A percentile compares a stretch with the other conserved stretches of the same genome.
These are phyloP conservation scores for Oegoconia quadripuncta DNA, from an alignment of 2,888 invertebrate species.

Conservation along the genomic window DNA sequence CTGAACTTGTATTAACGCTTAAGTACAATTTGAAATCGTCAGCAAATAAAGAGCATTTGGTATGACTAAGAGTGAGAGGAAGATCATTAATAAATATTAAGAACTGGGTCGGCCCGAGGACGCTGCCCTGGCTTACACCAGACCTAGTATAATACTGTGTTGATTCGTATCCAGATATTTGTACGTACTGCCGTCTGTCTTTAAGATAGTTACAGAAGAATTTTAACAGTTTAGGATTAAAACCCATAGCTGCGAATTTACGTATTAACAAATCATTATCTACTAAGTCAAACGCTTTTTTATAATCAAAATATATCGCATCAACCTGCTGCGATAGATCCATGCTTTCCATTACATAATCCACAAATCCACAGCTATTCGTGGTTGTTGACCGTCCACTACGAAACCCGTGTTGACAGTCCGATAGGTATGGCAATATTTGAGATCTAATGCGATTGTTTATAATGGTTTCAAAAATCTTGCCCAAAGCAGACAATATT, in stretches of 20 bases:
- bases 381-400: neutral
- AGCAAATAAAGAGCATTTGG: neutral
- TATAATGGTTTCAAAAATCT: conserved; percentile 7
- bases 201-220: neutral
- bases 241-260: neutral
- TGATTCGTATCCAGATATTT: neutral
- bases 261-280: neutral
- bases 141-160: neutral
- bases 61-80: neutral
- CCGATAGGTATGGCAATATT: neutral
- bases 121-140: neutral
- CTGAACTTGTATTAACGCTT: neutral
- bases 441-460: neutral
- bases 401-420: conserved; percentile 2
- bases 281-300: neutral
- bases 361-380: neutral
- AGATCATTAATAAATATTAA: neutral
- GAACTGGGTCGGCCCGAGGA: neutral
- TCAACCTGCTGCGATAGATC: neutral
- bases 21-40: neutral
- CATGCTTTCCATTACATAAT: neutral
- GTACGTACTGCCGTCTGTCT: neutral
- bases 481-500: conserved; percentile 9
- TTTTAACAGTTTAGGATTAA: neutral
- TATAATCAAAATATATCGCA: neutral